Conservation (phyloP, 35 echinoderm and acorn worm genomes). For the Nesometra sesokonis region DNA sequence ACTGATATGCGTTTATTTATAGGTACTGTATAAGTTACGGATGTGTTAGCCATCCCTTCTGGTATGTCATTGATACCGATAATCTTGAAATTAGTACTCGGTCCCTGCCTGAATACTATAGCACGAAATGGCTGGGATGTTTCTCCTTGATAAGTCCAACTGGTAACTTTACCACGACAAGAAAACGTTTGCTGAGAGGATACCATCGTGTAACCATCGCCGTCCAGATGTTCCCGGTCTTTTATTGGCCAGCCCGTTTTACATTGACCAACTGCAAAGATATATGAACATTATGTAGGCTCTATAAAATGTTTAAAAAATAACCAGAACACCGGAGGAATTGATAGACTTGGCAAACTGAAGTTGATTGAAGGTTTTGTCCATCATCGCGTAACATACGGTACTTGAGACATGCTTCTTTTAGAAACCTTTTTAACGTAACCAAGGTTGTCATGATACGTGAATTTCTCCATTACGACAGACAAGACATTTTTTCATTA, state of each 20-base stretch:
- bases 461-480: no score
- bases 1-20: neutral
- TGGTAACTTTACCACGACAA: neutral
- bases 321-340: no score
- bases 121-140: neutral
- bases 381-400: no score
- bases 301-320: no score
- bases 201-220: neutral
- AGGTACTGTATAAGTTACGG: neutral
- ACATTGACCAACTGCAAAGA: neutral
- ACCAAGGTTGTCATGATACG: no score
- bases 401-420: no score
- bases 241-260: neutral
- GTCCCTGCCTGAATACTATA: neutral
- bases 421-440: no score
- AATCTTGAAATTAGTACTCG: neutral
- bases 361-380: no score
- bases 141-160: neutral
- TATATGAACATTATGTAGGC: no score
- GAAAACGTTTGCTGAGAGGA: neutral
- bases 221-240: neutral
- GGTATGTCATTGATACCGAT: conserved; percentile 8
- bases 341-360: no score
- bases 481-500: no score
- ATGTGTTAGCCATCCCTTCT: neutral